Evolutionary conservation across 2,797 vertebrate species (phyloP), one percentile per base, ranked within the genome.

Genomic region (Coilia nasus): DNA sequence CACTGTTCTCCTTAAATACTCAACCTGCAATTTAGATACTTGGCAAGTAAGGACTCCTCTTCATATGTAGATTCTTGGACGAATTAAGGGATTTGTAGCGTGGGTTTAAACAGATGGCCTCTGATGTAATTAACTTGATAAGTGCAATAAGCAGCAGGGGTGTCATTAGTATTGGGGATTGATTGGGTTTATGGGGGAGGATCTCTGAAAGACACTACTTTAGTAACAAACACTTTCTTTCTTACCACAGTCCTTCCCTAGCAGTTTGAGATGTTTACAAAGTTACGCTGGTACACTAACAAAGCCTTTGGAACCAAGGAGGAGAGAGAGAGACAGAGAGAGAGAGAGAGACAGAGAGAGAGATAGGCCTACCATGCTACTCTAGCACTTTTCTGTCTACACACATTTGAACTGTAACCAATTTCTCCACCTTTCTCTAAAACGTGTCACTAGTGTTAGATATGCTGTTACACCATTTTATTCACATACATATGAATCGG

Each of bases 51-150:
- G 31, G 31, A 5, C 28, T 14, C 9, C 28, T 75, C 28, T 17
- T 75, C 67, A 35, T 75, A 35, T 41, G 67, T 14, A 75, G 67
- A 35, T 75, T 75, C 15, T 35, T 17, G 28, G 67, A 1, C 28
- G 15, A 75, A 15, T 41, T 28, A 41, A 41, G 15, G 31, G 28
- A 17, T 15, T 35, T 14, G 23, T 64, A 41, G 12, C 3, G 23
- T 17, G 78, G 57, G 35, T 21, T 59, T 85, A 46, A 71, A 81
- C 67, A 85, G 50, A 0, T 10, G 41, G 75, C 81, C 81, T 50
- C 83, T 86, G 85, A 71, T 85, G 90, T 87, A 83, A 86, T 83
- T 21, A 82, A 86, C 83, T 83, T 64, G 85, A 81, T 90, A 83
- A 87, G 67, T 83, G 64, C 85, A 75, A 83, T 83, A 56, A 87